Conservation (phyloP, 2,888 invertebrate species). For the Brachyptera putata region DNA sequence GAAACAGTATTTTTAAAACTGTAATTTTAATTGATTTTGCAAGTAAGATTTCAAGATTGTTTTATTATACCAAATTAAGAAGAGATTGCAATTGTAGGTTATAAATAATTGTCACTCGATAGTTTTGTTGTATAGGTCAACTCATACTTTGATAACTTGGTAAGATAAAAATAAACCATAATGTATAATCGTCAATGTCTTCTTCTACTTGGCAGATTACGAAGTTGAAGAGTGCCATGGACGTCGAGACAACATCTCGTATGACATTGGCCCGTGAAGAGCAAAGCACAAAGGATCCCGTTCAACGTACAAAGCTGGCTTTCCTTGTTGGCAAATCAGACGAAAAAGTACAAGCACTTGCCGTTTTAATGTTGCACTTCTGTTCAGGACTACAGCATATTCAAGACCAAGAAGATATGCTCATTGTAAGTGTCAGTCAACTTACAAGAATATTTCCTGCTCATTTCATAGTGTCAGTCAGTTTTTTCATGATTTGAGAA, state of each 20-base stretch:
- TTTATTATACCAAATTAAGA: too few species aligned
- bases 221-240: conserved; percentile 69
- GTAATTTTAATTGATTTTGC: too few species aligned
- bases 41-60: too few species aligned
- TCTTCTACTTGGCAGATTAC: conserved; percentile 54
- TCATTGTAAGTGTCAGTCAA: conserved; percentile 9
- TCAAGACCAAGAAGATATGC: conserved; percentile 50
- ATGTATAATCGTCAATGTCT: neutral
- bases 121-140: too few species aligned
- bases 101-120: too few species aligned
- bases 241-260: conserved; percentile 60
- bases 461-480: neutral
- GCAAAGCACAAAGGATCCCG: conserved; percentile 39
- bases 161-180: too few species aligned
- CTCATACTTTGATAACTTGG: too few species aligned
- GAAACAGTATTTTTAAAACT: too few species aligned
- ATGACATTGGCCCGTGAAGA: conserved; percentile 50
- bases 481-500: neutral
- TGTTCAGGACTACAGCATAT: conserved; percentile 89
- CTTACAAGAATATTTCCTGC: too few species aligned
- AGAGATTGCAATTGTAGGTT: too few species aligned
- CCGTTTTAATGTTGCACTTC: conserved; percentile 89
- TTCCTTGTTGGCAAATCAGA: conserved; percentile 61
- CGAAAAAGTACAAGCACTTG: conserved; percentile 83
- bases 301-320: conserved; percentile 35